Conservation (phyloP, 1,140 invertebrate genomes). For the Protaetia brevitarsis region DNA sequence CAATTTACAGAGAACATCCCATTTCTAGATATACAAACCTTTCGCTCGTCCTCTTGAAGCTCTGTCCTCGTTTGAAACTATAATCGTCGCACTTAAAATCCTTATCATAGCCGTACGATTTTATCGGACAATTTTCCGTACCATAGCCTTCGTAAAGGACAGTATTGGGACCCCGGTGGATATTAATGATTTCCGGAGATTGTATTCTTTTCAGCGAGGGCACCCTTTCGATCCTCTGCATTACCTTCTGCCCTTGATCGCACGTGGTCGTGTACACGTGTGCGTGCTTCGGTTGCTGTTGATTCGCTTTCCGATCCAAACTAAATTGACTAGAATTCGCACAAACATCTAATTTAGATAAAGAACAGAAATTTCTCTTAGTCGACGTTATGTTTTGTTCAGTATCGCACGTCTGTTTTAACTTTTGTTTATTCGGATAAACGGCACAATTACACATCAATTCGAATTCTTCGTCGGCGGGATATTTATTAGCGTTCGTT, state of each 20-base stretch:
- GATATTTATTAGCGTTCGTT: slow-evolving; percentile 31
- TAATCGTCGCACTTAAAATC: slow-evolving; percentile 42
- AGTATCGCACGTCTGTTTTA: slow-evolving; percentile 30
- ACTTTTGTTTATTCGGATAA: slow-evolving; percentile 33
- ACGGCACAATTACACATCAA: slow-evolving; percentile 40
- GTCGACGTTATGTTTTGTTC: slow-evolving; percentile 35
- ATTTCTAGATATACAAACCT: slow-evolving; percentile 27
- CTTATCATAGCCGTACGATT: slow-evolving; percentile 37
- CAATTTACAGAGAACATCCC: background rate
- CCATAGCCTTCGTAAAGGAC: slow-evolving; percentile 41
- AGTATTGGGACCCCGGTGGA: slow-evolving; percentile 40
- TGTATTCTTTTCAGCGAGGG: slow-evolving; percentile 39
- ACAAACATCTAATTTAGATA: slow-evolving; percentile 36
- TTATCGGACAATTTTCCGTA: slow-evolving; percentile 35
- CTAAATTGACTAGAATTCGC: slow-evolving; percentile 39
- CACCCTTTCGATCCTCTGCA: slow-evolving; percentile 32
- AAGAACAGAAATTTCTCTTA: slow-evolving; percentile 39
- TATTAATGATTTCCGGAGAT: slow-evolving; percentile 46
- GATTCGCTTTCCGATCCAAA: slow-evolving; percentile 36
- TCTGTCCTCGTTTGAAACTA: slow-evolving; percentile 39
- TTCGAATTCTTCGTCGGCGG: slow-evolving; percentile 31
- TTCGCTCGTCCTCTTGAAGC: slow-evolving; percentile 30
- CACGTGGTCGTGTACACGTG: slow-evolving; percentile 36
- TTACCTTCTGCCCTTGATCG: slow-evolving; percentile 38
- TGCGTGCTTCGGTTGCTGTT: slow-evolving; percentile 28